Percentiles rank a stretch among this genome's conserved stretches.
These are phyloP conservation scores for Brachionus paranguensis DNA, from an alignment of 1,140 invertebrate species.

Conservation along the genomic window DNA sequence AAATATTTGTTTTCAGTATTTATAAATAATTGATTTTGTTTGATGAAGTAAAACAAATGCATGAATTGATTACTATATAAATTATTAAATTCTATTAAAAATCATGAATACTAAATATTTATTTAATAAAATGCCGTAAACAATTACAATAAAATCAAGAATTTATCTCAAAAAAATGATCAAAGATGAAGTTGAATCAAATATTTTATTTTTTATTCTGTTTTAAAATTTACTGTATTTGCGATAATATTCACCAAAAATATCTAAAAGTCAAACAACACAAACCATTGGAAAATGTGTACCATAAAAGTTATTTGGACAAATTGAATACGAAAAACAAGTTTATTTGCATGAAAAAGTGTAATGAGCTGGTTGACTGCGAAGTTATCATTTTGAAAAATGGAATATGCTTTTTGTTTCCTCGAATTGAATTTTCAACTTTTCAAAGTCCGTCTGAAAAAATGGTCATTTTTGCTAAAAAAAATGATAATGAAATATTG, in stretches of 20 bases:
- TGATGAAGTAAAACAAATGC: too few relatives aligned
- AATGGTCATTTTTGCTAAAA: neutral
- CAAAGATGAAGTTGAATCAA: neutral
- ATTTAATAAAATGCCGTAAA: neutral
- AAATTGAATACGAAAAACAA: neutral
- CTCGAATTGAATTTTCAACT: neutral
- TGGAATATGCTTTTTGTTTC: neutral
- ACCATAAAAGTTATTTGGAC: neutral
- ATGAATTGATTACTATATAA: too few relatives aligned
- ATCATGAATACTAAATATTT: neutral
- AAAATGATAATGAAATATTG: neutral
- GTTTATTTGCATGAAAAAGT: slow-evolving; percentile 1
- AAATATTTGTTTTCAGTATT: too few relatives aligned
- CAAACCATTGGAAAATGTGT: neutral
- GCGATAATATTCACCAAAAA: neutral
- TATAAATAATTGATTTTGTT: too few relatives aligned
- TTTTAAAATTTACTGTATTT: neutral
- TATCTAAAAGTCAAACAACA: neutral
- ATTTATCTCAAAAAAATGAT: neutral
- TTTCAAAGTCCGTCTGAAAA: neutral
- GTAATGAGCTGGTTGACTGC: neutral
- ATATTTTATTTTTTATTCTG: neutral
- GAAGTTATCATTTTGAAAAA: neutral
- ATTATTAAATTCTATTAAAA: neutral
- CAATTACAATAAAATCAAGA: neutral